Evolutionary conservation across 2,888 invertebrate species (phyloP), one percentile per base, ranked within the genome.

Genomic region (Tetragonula carbonaria): DNA sequence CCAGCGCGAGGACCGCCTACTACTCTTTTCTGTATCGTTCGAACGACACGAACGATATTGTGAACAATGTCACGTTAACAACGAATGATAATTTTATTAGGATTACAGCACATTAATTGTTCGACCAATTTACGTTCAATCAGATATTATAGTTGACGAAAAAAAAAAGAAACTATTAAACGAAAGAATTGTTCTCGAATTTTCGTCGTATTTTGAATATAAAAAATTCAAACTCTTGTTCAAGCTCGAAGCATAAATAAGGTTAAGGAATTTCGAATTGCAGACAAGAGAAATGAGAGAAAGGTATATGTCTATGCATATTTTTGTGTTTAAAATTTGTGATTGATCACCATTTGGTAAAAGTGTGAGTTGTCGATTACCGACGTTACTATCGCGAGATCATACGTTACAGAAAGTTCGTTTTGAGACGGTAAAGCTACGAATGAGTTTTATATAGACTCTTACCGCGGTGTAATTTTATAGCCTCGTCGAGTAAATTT

Each of bases 1-100:
- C 92, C 89, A 90, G 92, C 91, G 91, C 91, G 87, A 88, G 91
- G 76, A 90, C 89, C 92, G 92, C 92, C 92, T 91, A 91, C 89
- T 72, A 38, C 68, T 81, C 79, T 78, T 88, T 85, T 75, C 72
- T n/a, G 74, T 88, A 76, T 81, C 86, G 81, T 74, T 51, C 45
- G 38, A 74, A 59, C 78, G 72, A 75, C 63, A 77, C 45, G 66
- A 72, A 77, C 53, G 80, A 63, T 67, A 73, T 85, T 72, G 21
- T 33, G 57, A 75, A 87, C 85, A 78, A 78, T 78, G 78, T 85
- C 82, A 79, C 76, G 74, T 71, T 67, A 53, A 51, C 59, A 38
- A 66, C 65, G 70, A 55, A 67, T 59, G 70, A 86, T 77, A 80
- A 74, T 72, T 74, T 84, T 89, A 85, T 88, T 86, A 65, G 66